Evolutionary conservation across 2,797 vertebrate species (phyloP), one percentile per base, ranked within the genome.

Genomic region (Urosaurus nigricauda): DNA sequence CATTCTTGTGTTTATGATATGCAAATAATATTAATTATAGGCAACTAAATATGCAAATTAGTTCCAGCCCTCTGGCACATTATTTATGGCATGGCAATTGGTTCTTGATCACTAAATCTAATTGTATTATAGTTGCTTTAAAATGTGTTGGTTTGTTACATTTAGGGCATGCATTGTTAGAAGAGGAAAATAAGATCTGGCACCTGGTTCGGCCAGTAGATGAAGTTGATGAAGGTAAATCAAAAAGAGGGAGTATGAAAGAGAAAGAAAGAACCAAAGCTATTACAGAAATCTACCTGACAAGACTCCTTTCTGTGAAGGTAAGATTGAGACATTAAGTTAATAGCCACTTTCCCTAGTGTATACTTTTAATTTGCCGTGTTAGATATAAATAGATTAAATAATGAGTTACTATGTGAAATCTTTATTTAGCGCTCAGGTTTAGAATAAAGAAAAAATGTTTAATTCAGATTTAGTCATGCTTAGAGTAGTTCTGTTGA

Each of bases 261-360:
- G 99, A 99, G 96, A 99, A 99, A 94, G 99, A 99, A 89, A 98
- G 98, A 96, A 99, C 98, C 95, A 99, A 99, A 98, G 99, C 99
- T 96, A 99, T 99, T 95, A 99, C 99, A 0, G 99, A 99, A 97
- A 99, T 99, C 97, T 99, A 99, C 97, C 97, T 99, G 94, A 99
- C 99, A 1, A 97, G 99, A 92, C 98, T 99, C 92, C 98, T 99
- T 12, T 99, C 99, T 0, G 98, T 99, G 95, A 99, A 99, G 98
- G 99, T 99, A 97, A 26, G 92, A 2, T 51, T 90, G 87, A 79
- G 14, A 71, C 73, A 19, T 90, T 68, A 81, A 79, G 5, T 0
- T 2, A 14, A 83, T 89, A 65, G 60, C 51, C n/a, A 47, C 56
- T 58, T 19, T 43, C 53, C 71, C 32, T 88, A 19, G 13, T 77